These are phyloP conservation scores for Tetraodon nigroviridis DNA, from an alignment of 2,113 vertebrate genomes.

Conservation along the genomic window DNA sequence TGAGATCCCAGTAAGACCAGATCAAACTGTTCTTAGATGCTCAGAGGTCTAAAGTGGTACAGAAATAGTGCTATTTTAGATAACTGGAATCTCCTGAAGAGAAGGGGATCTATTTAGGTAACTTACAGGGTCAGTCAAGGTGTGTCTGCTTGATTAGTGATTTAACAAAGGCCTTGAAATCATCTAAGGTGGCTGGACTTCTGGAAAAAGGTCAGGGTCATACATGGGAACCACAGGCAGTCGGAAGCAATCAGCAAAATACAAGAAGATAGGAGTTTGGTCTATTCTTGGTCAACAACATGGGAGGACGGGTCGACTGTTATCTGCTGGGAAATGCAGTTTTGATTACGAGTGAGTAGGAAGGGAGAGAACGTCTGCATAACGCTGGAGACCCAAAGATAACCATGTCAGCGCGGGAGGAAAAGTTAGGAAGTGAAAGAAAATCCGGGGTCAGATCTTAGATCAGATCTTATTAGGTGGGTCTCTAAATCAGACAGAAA, in stretches of 20 bases:
- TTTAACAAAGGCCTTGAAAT: slow-evolving; percentile 1
- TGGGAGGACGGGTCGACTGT: slow-evolving; percentile 38
- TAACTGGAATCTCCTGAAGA: too few relatives aligned
- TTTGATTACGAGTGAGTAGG: slow-evolving; percentile 47
- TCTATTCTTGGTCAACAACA: slow-evolving; percentile 54
- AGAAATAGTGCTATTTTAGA: too few relatives aligned
- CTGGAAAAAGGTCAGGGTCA: slow-evolving; percentile 3
- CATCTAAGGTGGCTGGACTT: slow-evolving; percentile 7
- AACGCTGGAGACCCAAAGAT: slow-evolving; percentile 38
- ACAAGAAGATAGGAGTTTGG: slow-evolving; percentile 56
- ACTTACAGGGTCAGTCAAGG: neutral
- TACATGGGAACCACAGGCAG: slow-evolving; percentile 41
- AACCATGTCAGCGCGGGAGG: slow-evolving; percentile 23
- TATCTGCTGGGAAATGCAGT: slow-evolving; percentile 45
- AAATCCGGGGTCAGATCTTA: slow-evolving; percentile 30
- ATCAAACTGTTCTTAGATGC: too few relatives aligned
- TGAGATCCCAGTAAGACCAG: too few relatives aligned
- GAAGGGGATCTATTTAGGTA: too few relatives aligned
- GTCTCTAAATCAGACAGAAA: slow-evolving; percentile 19
- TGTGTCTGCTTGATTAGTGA: neutral
- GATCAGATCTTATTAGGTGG: slow-evolving; percentile 29
- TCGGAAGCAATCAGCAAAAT: slow-evolving; percentile 52
- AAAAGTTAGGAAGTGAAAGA: slow-evolving; percentile 20
- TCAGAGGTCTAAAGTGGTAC: too few relatives aligned
- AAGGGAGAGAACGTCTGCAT: slow-evolving; percentile 24